These are phyloP conservation scores for Lepus oiostolus DNA, from an alignment of 2,797 vertebrate species.

Conservation along the genomic window DNA sequence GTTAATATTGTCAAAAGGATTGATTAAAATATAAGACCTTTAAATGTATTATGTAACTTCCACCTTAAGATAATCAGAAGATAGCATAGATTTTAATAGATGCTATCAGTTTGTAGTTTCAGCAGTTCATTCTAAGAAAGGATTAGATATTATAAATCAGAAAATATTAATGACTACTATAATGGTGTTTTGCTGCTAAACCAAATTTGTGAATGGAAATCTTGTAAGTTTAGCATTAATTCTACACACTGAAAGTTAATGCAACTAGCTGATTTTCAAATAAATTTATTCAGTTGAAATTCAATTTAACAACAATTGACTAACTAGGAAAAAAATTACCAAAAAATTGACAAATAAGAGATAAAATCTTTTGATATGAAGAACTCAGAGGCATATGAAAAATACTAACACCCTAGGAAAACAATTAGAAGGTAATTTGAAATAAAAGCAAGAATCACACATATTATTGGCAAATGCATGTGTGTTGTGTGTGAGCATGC, in stretches of 20 bases:
- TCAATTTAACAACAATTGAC: slow-evolving; percentile 13
- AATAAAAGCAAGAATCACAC: neutral
- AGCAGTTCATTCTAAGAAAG: slow-evolving; percentile 23
- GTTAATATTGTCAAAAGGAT: slow-evolving; percentile 45
- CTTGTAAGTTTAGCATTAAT: slow-evolving; percentile 41
- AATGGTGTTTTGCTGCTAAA: neutral
- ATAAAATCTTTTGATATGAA: slow-evolving; percentile 29
- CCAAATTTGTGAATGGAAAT: slow-evolving; percentile 42
- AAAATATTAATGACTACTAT: slow-evolving; percentile 27
- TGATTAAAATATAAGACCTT: slow-evolving; percentile 56
- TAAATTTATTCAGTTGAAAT: slow-evolving; percentile 48
- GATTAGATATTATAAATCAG: neutral
- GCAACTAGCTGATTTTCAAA: slow-evolving; percentile 60
- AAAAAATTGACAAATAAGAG: slow-evolving; percentile 15
- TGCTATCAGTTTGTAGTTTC: slow-evolving; percentile 1
- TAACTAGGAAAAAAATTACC: slow-evolving; percentile 28
- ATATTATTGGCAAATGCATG: neutral
- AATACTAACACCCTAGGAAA: neutral
- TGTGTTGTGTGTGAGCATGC: neutral
- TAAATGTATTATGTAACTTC: slow-evolving; percentile 50
- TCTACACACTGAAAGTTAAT: slow-evolving; percentile 39
- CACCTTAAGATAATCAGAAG: slow-evolving; percentile 50
- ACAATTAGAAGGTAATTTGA: neutral
- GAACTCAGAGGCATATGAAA: slow-evolving; percentile 36
- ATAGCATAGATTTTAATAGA: slow-evolving; percentile 50